A percentile compares a stretch with the other conserved stretches of the same genome.
Evolutionary conservation across 2,797 vertebrate genomes (phyloP).

Genomic region (Kryptolebias ocellatus): DNA sequence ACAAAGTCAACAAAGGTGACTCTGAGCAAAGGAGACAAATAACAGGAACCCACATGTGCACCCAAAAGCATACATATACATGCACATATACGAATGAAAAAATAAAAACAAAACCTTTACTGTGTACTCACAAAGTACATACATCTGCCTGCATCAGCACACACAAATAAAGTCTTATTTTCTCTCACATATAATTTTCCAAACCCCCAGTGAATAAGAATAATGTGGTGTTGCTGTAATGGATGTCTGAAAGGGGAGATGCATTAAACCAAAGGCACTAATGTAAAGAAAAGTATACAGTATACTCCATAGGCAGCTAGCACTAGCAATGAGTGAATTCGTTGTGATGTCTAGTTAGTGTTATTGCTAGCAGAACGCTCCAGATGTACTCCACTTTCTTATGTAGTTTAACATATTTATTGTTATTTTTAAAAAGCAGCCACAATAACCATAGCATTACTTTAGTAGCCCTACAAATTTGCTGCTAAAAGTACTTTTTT

Average conservation of each 20-base stretch:
- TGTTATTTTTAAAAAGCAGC: slow-evolving; percentile 9
- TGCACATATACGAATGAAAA: slow-evolving; percentile 43
- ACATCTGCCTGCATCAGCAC: slow-evolving; percentile 11
- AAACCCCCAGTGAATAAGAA: slow-evolving; percentile 57
- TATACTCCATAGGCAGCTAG: slow-evolving; percentile 9
- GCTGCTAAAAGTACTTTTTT: slow-evolving; percentile 8
- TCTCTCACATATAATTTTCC: slow-evolving; percentile 47
- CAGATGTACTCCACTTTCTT: not conserved
- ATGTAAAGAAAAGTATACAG: slow-evolving; percentile 37
- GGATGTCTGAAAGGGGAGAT: slow-evolving; percentile 37
- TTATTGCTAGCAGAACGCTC: slow-evolving; percentile 5
- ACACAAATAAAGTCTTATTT: slow-evolving; percentile 35
- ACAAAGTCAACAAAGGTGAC: slow-evolving; percentile 84
- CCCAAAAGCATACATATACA: slow-evolving; percentile 6
- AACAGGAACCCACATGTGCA: slow-evolving; percentile 46
- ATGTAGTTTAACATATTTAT: slow-evolving; percentile 12
- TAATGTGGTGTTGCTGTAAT: slow-evolving; percentile 53
- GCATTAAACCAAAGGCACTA: slow-evolving; percentile 40
- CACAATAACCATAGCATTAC: slow-evolving; percentile 5
- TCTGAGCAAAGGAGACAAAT: slow-evolving; percentile 55
- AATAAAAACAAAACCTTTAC: slow-evolving; percentile 36
- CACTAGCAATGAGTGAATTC: slow-evolving; percentile 25
- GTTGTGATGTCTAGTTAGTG: slow-evolving; percentile 21
- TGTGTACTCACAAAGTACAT: slow-evolving; percentile 23
- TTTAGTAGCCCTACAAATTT: not conserved